Evolutionary conservation across 2,888 invertebrate species (phyloP).

Genomic region (Watsonalla cultraria): DNA sequence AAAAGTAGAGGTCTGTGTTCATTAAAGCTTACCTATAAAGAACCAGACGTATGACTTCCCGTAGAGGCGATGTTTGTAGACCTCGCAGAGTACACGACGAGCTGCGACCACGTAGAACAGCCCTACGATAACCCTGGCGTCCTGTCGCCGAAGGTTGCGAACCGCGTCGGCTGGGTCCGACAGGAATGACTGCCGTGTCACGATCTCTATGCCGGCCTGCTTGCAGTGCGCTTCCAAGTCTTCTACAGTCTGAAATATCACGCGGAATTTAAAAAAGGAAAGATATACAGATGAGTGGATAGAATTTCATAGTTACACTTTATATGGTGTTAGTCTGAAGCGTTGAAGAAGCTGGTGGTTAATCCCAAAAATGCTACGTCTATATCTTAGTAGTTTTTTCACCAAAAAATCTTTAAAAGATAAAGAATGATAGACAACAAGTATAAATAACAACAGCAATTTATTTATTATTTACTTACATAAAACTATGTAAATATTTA

Average conservation of each 20-base stretch:
- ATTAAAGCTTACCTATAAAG: constrained; percentile 90
- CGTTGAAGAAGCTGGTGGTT: no score
- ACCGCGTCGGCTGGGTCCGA: constrained; percentile 98
- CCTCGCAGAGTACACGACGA: constrained; percentile 96
- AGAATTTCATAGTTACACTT: no score
- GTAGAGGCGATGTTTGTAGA: constrained; percentile 95
- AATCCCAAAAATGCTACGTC: no score
- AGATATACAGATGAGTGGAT: no score
- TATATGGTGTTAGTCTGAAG: no score
- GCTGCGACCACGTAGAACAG: constrained; percentile 99
- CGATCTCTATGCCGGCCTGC: constrained; percentile 95
- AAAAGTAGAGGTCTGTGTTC: no score
- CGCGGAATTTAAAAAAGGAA: not conserved
- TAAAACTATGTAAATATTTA: no score
- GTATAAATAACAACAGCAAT: no score
- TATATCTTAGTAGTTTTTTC: no score
- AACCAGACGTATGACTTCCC: constrained; percentile 99
- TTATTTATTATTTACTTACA: no score
- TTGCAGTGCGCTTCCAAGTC: constrained; percentile 97
- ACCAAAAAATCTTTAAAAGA: no score
- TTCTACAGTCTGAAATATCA: constrained; percentile 90
- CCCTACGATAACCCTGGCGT: constrained; percentile 98
- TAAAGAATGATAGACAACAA: no score
- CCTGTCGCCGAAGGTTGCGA: constrained; percentile 94
- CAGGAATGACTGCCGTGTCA: constrained; percentile 97